Percentiles rank a stretch among this genome's conserved stretches.
phyloP scores from a whole-genome alignment of 1,140 invertebrate species.

The Drosophila orosa region DNA sequence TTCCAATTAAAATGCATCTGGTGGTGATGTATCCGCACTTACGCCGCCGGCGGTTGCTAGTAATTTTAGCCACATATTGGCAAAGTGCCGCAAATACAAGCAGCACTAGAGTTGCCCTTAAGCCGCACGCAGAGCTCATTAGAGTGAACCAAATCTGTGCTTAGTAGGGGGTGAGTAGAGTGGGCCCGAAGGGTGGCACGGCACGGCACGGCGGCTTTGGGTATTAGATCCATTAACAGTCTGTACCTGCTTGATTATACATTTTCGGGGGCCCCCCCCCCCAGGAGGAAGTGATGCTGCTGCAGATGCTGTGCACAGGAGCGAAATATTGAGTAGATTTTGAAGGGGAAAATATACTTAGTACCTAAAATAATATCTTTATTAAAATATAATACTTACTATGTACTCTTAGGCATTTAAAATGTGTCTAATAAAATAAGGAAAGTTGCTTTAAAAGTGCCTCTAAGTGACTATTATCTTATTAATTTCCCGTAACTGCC shows the following conservation, averaged over 20 bases:
- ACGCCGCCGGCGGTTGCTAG: slow-evolving; percentile 55
- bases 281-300: slow-evolving; percentile 1
- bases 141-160: slow-evolving; percentile 52
- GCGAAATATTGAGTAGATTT: background rate
- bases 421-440: background rate
- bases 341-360: background rate
- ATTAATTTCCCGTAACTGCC: too few species aligned
- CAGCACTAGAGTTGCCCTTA: slow-evolving; percentile 37
- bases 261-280: slow-evolving; percentile 7
- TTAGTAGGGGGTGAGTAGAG: slow-evolving; percentile 15
- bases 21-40: slow-evolving; percentile 41
- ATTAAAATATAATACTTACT: too few species aligned
- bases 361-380: background rate
- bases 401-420: too few species aligned
- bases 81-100: slow-evolving; percentile 37
- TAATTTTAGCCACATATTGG: slow-evolving; percentile 68
- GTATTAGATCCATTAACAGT: slow-evolving; percentile 48
- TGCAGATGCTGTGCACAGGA: slow-evolving; percentile 15
- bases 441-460: too few species aligned
- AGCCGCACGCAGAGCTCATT: slow-evolving; percentile 50
- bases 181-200: slow-evolving; percentile 2
- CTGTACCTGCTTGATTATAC: slow-evolving; percentile 44
- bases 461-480: background rate
- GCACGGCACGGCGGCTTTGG: background rate
- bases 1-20: slow-evolving; percentile 77